Conservation (phyloP, 2,113 vertebrate genomes). For the Erpornis zantholeuca region DNA sequence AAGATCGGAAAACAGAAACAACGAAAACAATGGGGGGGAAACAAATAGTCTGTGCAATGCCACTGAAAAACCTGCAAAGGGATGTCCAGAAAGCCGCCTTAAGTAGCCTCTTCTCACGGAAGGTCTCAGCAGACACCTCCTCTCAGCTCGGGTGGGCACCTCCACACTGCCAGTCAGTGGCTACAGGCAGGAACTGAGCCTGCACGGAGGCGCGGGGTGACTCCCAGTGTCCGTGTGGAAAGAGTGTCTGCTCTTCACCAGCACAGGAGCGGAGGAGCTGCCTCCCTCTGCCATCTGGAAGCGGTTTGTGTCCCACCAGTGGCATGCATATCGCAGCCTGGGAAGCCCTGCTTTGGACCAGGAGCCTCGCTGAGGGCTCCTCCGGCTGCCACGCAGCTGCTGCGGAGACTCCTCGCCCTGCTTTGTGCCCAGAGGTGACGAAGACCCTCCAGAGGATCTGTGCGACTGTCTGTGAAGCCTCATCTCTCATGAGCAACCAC, state of each 20-base stretch:
- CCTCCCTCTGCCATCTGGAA: slow-evolving; percentile 17
- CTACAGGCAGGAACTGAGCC: background rate
- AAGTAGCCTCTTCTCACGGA: background rate
- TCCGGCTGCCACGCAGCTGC: background rate
- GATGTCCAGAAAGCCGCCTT: background rate
- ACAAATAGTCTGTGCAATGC: background rate
- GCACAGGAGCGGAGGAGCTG: background rate
- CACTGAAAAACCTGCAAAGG: background rate
- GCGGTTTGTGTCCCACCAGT: background rate
- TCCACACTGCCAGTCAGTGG: background rate
- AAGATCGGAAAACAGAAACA: background rate
- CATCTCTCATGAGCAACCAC: background rate
- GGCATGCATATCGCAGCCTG: background rate
- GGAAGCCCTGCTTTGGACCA: background rate
- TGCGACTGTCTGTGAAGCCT: background rate
- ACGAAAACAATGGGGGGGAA: background rate
- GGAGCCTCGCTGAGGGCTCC: background rate
- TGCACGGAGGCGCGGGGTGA: background rate
- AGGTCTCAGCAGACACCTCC: background rate
- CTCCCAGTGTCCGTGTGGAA: background rate
- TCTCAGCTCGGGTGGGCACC: background rate
- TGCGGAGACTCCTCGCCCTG: background rate
- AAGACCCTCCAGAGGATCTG: background rate
- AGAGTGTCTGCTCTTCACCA: no score
- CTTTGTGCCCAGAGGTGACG: background rate